Percentiles rank a stretch among this genome's conserved stretches.
Evolutionary conservation across 1,140 invertebrate species (phyloP).

Genomic region (Carcinoscorpius rotundicauda): DNA sequence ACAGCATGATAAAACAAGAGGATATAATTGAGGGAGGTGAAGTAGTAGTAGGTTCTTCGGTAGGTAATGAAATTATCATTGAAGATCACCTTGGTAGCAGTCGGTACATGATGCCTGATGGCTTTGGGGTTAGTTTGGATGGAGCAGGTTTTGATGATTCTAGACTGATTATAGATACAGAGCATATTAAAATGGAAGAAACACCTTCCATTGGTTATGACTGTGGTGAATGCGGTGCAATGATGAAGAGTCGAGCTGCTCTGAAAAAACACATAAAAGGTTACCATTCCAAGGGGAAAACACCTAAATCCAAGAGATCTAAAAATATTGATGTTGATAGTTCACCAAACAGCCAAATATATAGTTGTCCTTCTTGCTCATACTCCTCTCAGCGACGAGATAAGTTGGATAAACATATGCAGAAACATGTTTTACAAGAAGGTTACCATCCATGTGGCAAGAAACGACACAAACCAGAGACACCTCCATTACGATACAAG

Average conservation of each 20-base stretch:
- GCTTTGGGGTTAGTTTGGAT: slow-evolving; percentile 6
- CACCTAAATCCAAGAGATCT: slow-evolving; percentile 17
- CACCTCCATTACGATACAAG: slow-evolving; percentile 26
- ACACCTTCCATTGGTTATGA: slow-evolving; percentile 20
- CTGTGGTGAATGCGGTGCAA: slow-evolving; percentile 27
- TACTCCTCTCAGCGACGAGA: slow-evolving; percentile 25
- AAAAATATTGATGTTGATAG: slow-evolving; percentile 5
- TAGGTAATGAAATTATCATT: slow-evolving; percentile 23
- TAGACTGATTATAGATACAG: slow-evolving; percentile 13
- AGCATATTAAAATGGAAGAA: slow-evolving; percentile 7
- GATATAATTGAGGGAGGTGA: slow-evolving; percentile 21
- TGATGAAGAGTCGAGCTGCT: slow-evolving; percentile 23
- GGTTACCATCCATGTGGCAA: slow-evolving; percentile 30
- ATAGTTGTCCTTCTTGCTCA: slow-evolving; percentile 26
- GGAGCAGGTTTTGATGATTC: slow-evolving; percentile 13
- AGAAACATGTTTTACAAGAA: slow-evolving; percentile 26
- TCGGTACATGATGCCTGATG: slow-evolving; percentile 9
- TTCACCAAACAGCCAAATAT: slow-evolving; percentile 11
- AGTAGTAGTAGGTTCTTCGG: slow-evolving; percentile 18
- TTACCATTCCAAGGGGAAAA: slow-evolving; percentile 18
- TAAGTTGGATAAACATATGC: slow-evolving; percentile 28
- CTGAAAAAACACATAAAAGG: slow-evolving; percentile 26
- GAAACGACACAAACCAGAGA: slow-evolving; percentile 26
- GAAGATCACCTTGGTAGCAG: slow-evolving; percentile 10
- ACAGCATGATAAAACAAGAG: slow-evolving; percentile 22